phyloP scores from a whole-genome alignment of 2,888 invertebrate species.

The Campoplex capitator region DNA sequence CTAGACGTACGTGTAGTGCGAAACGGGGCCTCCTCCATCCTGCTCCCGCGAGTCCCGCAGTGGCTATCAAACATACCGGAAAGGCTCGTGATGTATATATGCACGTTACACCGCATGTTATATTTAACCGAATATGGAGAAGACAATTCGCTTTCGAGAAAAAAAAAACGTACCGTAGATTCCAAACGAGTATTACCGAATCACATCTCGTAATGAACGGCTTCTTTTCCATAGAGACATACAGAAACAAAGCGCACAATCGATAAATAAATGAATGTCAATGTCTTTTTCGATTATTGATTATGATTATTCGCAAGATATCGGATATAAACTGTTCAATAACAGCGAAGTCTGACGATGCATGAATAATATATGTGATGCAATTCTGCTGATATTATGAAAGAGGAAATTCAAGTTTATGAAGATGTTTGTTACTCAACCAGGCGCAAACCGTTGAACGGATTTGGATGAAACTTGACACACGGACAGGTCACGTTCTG shows the following conservation, averaged over 20 bases:
- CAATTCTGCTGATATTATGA: too few species aligned
- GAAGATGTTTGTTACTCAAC: too few species aligned
- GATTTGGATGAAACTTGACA: too few species aligned
- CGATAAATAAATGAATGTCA: too few species aligned
- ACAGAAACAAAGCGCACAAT: not conserved
- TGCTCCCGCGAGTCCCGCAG: constrained; percentile 43
- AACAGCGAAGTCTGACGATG: too few species aligned
- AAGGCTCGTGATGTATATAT: constrained; percentile 25
- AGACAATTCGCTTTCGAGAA: constrained; percentile 2
- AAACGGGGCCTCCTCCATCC: constrained; percentile 26
- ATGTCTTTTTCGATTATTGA: too few species aligned
- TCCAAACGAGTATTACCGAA: not conserved
- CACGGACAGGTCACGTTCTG: too few species aligned
- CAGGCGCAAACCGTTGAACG: too few species aligned
- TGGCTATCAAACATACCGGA: constrained; percentile 60
- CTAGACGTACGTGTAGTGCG: constrained; percentile 63
- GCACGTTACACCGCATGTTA: not conserved
- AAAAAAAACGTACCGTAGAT: not conserved
- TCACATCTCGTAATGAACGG: not conserved
- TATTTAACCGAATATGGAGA: constrained; percentile 6
- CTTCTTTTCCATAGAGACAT: not conserved
- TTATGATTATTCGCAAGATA: too few species aligned
- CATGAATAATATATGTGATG: too few species aligned
- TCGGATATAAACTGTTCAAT: too few species aligned
- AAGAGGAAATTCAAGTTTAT: too few species aligned